These are phyloP conservation scores for Norana najaformis DNA, from an alignment of 2,888 invertebrate genomes.

Conservation along the genomic window DNA sequence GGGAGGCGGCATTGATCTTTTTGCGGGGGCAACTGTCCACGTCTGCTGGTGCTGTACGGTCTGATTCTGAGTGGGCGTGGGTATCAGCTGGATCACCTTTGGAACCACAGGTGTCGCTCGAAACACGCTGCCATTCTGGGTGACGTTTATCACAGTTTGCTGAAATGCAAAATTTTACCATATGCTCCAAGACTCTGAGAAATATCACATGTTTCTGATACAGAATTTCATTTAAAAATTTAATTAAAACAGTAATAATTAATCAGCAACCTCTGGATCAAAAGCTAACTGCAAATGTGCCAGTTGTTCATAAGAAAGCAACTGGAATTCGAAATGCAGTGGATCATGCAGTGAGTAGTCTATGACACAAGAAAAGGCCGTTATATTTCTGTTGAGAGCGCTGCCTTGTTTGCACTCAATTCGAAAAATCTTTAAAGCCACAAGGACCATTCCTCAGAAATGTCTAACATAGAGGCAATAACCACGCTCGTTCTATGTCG, in stretches of 20 bases:
- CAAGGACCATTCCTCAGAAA: too few species aligned
- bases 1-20: constrained; percentile 16
- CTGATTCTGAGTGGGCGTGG: constrained; percentile 38
- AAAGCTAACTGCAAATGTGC: neutral
- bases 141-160: constrained; percentile 16
- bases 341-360: neutral
- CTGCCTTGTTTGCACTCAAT: too few species aligned
- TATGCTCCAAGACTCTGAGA: neutral
- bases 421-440: too few species aligned
- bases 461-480: too few species aligned
- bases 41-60: constrained; percentile 33
- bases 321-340: neutral
- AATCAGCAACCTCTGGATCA: neutral
- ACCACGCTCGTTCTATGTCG: too few species aligned
- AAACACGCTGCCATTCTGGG: neutral
- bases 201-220: neutral
- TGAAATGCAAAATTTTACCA: too few species aligned
- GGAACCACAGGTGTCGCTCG: constrained; percentile 1
- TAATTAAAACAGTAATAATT: neutral
- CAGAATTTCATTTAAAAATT: too few species aligned
- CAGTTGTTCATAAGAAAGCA: neutral
- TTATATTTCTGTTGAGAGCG: neutral
- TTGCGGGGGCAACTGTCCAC: neutral
- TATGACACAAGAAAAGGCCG: neutral
- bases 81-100: constrained; percentile 31